Base-by-base conservation (phyloP, 2,113 vertebrate genomes). In the Sinocyclocheilus maitianheensis region DNA sequence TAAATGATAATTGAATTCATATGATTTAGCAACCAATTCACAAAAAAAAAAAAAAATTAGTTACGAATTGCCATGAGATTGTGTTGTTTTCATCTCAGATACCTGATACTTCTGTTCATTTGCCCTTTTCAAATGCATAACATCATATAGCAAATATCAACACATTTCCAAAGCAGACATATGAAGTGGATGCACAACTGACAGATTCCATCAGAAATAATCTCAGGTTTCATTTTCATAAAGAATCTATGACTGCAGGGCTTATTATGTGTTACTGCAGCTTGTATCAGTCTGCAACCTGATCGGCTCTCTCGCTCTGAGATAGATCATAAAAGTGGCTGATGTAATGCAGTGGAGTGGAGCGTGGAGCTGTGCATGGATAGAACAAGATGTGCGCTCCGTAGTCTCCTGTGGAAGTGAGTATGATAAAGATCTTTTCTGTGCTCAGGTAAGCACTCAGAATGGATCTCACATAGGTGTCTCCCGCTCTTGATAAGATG, bases 401-500 rank as follows among this genome's bases (percentile, higher is more conserved):
- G 60, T 3, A 30, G 43, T 67, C 76, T 83, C 55, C 85, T 89
- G 75, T 51, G 48, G 12, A 81, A 65, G 43, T 82, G 88, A 81
- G 55, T 60, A 83, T 85, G 80, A 91, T 80, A 87, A 81, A 91
- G 77, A 87, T 88, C 58, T 84, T 72, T 53, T 51, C 63, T 12
- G 62, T 7, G 80, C 58, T 85, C 78, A 90, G 86, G 55, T 83
- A 67, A 81, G 79, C 69, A 37, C 86, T 88, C 86, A 84, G 34
- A 86, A 30, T 24, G 20, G 20, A 20, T 85, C 63, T 79, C 69
- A 40, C 65, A 85, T 77, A 87, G 71, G 48, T 87, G 90, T 93
- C 91, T n/a, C 78, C 83, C 11, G 46, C 37, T 58, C 60, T 83
- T 89, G 88, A 90, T 90, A 89, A 86, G 85, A 87, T 87, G 62